Percentiles rank a stretch among this genome's conserved stretches.
Conservation (phyloP, 2,797 vertebrate genomes). For the Enteromius radiatus region DNA sequence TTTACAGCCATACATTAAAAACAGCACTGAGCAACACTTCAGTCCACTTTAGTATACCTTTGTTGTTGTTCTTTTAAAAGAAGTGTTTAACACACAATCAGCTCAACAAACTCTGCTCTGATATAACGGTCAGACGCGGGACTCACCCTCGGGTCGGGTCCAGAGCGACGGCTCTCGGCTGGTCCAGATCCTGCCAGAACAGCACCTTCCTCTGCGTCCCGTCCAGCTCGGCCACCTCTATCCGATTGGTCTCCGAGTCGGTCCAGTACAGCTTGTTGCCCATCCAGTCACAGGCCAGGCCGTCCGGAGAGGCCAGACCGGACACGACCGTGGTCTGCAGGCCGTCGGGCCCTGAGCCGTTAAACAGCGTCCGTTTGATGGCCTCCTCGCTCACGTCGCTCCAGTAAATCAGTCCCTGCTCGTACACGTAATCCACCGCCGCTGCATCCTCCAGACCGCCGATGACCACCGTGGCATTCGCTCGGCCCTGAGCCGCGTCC, state of each 20-base stretch:
- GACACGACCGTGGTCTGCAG: constrained; percentile 86
- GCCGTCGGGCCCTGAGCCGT: constrained; percentile 77
- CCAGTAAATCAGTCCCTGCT: constrained; percentile 91
- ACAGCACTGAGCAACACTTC: too few species aligned
- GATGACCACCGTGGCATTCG: constrained; percentile 92
- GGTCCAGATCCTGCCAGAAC: constrained; percentile 98
- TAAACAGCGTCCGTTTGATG: constrained; percentile 90
- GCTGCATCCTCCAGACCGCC: constrained; percentile 94
- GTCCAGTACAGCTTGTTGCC: constrained; percentile 97
- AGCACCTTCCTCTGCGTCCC: constrained; percentile 91
- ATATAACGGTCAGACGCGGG: too few species aligned
- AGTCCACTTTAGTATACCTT: too few species aligned
- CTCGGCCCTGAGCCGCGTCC: constrained; percentile 84
- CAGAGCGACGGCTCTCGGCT: constrained; percentile 94
- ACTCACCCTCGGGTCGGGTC: constrained; percentile 94
- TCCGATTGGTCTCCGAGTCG: constrained; percentile 95
- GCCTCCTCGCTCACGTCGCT: constrained; percentile 98
- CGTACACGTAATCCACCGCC: constrained; percentile 92
- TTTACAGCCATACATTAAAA: too few species aligned
- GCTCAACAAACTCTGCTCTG: too few species aligned
- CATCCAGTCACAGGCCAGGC: constrained; percentile 96
- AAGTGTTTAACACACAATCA: too few species aligned
- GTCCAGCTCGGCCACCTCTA: constrained; percentile 94
- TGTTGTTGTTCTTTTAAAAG: too few species aligned
- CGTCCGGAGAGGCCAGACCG: constrained; percentile 92